Evolutionary conservation across 2,888 invertebrate genomes (phyloP).

Genomic region (Entomobrya multifasciata): DNA sequence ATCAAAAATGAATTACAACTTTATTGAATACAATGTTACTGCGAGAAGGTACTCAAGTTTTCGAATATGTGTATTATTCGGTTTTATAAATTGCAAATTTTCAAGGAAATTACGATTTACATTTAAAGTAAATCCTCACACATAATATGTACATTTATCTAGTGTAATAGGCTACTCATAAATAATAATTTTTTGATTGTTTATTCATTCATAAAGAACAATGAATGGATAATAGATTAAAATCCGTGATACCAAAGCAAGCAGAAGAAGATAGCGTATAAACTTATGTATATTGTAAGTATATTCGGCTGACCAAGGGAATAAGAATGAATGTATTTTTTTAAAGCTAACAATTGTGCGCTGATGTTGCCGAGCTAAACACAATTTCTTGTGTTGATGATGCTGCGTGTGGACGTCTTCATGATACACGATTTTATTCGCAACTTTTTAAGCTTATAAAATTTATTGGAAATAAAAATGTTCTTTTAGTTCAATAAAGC

Average conservation of each 20-base stretch:
- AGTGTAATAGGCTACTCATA: slow-evolving; percentile 40
- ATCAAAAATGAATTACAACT: slow-evolving; percentile 52
- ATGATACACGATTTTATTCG: not conserved
- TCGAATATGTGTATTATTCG: too few relatives aligned
- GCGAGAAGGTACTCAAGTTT: too few relatives aligned
- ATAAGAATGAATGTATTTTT: slow-evolving; percentile 15
- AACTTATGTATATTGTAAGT: too few relatives aligned
- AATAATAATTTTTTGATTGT: slow-evolving; percentile 60
- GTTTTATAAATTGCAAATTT: not conserved
- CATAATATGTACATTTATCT: too few relatives aligned
- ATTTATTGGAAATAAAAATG: slow-evolving; percentile 51
- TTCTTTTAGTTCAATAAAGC: slow-evolving; percentile 12
- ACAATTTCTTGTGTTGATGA: not conserved
- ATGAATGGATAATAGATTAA: slow-evolving; percentile 58
- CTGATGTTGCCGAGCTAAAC: slow-evolving; percentile 13
- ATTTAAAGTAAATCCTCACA: slow-evolving; percentile 8
- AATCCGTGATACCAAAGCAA: slow-evolving; percentile 52
- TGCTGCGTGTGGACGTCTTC: slow-evolving; percentile 38
- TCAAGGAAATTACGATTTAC: slow-evolving; percentile 46
- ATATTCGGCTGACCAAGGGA: too few relatives aligned
- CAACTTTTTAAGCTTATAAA: slow-evolving; percentile 1
- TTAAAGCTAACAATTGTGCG: slow-evolving; percentile 15
- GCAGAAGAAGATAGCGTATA: not conserved
- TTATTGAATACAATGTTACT: not conserved
- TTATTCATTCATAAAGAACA: slow-evolving; percentile 67